A percentile compares a stretch with the other conserved stretches of the same genome.
Evolutionary conservation across 2,888 invertebrate species (phyloP).

Genomic region (Nycteola revayana): DNA sequence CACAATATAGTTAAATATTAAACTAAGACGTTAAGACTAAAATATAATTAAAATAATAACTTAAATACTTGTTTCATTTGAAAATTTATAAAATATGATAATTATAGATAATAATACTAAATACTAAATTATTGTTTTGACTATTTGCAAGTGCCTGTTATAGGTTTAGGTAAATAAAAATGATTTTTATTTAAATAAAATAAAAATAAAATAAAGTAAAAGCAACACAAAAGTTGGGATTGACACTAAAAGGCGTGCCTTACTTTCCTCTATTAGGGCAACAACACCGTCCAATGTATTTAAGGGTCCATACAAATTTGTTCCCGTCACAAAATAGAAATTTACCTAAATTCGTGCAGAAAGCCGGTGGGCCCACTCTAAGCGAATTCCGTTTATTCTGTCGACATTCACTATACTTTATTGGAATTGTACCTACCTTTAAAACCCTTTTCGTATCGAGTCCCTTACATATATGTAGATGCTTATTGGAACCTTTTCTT

Average conservation of each 20-base stretch:
- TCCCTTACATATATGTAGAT: slow-evolving; percentile 53
- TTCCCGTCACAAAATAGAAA: slow-evolving; percentile 59
- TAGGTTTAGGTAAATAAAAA: too few relatives aligned
- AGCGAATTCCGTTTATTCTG: slow-evolving; percentile 55
- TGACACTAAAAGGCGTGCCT: neutral
- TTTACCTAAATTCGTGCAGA: slow-evolving; percentile 60
- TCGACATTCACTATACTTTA: slow-evolving; percentile 57
- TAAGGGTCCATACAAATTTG: slow-evolving; percentile 59
- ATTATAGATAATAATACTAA: too few relatives aligned
- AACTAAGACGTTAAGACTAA: too few relatives aligned
- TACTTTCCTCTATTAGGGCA: slow-evolving; percentile 15
- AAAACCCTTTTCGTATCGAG: slow-evolving; percentile 58
- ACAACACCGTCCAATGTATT: slow-evolving; percentile 30
- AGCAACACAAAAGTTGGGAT: neutral
- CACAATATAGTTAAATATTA: too few relatives aligned
- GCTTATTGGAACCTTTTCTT: slow-evolving; percentile 57
- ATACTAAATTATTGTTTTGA: too few relatives aligned
- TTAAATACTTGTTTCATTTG: too few relatives aligned
- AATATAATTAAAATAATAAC: too few relatives aligned
- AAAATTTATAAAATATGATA: too few relatives aligned
- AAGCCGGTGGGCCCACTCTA: slow-evolving; percentile 45
- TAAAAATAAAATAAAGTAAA: too few relatives aligned
- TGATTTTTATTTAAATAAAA: too few relatives aligned
- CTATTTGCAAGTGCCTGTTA: too few relatives aligned
- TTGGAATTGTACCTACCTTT: slow-evolving; percentile 69